Evolutionary conservation across 2,797 vertebrate species (phyloP), one percentile per base, ranked within the genome.

Genomic region (Bovichtus diacanthus): DNA sequence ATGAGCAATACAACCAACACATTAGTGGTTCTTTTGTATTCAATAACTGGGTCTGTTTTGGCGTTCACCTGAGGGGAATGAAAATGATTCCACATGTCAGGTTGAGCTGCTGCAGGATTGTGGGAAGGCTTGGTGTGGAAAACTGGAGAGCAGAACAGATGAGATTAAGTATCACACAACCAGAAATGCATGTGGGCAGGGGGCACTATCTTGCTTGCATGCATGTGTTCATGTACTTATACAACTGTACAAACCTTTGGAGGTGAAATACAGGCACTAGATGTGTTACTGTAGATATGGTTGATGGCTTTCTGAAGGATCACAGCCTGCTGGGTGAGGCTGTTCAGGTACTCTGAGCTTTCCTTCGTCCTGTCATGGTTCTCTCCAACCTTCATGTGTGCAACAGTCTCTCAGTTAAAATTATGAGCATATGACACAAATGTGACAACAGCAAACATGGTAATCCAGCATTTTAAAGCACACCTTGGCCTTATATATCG

Each of bases 281-380:
- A 94, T 85, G 95, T 95, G 0, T 95, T 96, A 80, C 96, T 96
- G 92, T 97, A 97, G 83, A 97, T 96, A 72, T 96, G 95, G 1
- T 98, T 97, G 94, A 99, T 96, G 73, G 96, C 96, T 90, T 96
- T 97, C 92, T 98, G 97, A 59, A 98, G 94, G 77, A 95, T 94
- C 4, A 98, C 97, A 0, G 96, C 97, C 80, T 98, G 97, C 92
- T 97, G 96, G 2, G 96, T 98, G 88, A 98, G 96, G 79, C 95
- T 96, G 86, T 96, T 96, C 91, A 99, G 94, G 94, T 97, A 97
- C 91, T 97, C 96, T 0, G 96, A 98, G 93, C 97, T 98, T 86
- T 97, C 96, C 94, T 93, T 96, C 59, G 96, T 96, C 85, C 96
- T 96, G 46, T 96, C 95, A 0, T 98, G 97, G 83, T 93, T 91